Evolutionary conservation across 1,140 invertebrate species (phyloP).

Genomic region (Eubasilissa regina): DNA sequence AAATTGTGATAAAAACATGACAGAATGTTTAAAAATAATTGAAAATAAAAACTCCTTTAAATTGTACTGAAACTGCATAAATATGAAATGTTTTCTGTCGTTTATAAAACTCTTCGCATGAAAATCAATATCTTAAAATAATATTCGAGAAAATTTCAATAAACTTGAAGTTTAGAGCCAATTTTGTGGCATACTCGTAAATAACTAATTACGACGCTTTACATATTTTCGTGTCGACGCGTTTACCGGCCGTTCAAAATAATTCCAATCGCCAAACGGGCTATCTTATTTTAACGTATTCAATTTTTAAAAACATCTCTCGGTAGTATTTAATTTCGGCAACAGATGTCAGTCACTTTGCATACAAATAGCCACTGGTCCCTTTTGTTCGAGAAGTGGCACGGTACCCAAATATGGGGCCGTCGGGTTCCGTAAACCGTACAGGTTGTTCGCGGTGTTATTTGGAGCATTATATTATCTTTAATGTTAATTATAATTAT

Average conservation of each 20-base stretch:
- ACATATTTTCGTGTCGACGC: not conserved
- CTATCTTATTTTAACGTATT: too few species aligned
- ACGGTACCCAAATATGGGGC: slow-evolving; percentile 3
- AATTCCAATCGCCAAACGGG: not conserved
- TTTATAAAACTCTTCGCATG: not conserved
- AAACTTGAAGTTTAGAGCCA: not conserved
- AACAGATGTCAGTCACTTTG: slow-evolving; percentile 1
- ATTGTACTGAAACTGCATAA: too few species aligned
- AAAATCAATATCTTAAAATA: not conserved
- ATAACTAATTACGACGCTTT: slow-evolving; percentile 2
- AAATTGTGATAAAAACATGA: too few species aligned
- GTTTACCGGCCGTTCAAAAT: not conserved
- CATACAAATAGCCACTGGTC: not conserved
- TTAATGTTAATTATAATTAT: not conserved
- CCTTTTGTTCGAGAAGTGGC: slow-evolving; percentile 12
- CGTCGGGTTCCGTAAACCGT: not conserved
- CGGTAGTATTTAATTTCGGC: slow-evolving; percentile 3
- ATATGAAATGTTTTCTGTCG: not conserved
- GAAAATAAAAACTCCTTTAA: too few species aligned
- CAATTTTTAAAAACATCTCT: too few species aligned
- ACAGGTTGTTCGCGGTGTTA: not conserved
- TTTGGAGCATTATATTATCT: slow-evolving; percentile 4
- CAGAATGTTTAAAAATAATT: too few species aligned
- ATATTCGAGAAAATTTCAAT: slow-evolving; percentile 8
- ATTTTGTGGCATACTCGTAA: not conserved